These are phyloP conservation scores for Caenorhabditis panamensis DNA, from an alignment of 2,888 invertebrate genomes.

Conservation along the genomic window DNA sequence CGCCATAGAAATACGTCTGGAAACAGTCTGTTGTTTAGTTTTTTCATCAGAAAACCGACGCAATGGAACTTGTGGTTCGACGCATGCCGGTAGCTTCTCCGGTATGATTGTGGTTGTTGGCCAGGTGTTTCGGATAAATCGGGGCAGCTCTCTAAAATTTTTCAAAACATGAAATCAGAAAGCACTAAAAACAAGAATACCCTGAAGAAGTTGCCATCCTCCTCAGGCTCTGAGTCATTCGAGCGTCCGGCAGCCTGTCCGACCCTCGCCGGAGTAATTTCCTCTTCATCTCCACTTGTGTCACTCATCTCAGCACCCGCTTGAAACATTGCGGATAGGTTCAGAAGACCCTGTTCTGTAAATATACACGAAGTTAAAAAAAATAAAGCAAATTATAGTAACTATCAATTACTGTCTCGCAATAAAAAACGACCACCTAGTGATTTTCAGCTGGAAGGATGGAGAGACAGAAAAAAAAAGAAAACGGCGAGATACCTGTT, in stretches of 20 bases:
- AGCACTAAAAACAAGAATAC: neutral
- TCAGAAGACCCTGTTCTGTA: constrained; percentile 48
- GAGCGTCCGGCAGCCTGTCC: constrained; percentile 45
- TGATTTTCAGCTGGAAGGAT: neutral
- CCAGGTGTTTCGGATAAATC: constrained; percentile 45
- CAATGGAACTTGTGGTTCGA: constrained; percentile 59
- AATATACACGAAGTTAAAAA: neutral
- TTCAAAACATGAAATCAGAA: neutral
- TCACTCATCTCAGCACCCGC: constrained; percentile 59
- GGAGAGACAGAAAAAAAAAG: neutral
- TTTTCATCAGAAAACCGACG: constrained; percentile 19
- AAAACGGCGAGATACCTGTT: constrained; percentile 4
- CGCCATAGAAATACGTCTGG: constrained; percentile 69
- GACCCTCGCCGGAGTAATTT: constrained; percentile 46
- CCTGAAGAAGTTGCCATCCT: constrained; percentile 43
- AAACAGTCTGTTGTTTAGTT: neutral
- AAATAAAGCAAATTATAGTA: neutral
- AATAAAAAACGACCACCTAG: neutral
- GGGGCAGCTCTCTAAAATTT: constrained; percentile 48
- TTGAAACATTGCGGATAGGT: constrained; percentile 55
- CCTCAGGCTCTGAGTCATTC: constrained; percentile 49
- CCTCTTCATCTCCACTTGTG: constrained; percentile 56
- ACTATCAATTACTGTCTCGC: neutral
- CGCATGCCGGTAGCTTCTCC: constrained; percentile 36
- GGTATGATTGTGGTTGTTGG: constrained; percentile 34